Base-by-base conservation (phyloP, 2,888 invertebrate genomes). In the Zygothrica quintamaculata region DNA sequence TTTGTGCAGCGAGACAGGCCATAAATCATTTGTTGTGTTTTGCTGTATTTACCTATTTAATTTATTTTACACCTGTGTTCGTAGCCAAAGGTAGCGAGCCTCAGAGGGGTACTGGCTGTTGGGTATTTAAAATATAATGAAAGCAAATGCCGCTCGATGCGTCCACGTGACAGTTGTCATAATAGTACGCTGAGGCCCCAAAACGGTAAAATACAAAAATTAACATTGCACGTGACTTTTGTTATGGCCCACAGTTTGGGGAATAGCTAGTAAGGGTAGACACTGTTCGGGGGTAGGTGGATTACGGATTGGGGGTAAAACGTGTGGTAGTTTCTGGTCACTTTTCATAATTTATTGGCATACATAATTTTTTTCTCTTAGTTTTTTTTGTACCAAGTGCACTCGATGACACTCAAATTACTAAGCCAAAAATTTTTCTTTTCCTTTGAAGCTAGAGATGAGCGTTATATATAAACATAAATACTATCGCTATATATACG, bases 161-260 rank as follows among this genome's bases (percentile, higher is more conserved):
- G 52, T 65, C 66, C 75, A 75, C 71, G 71, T 71, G 66, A 70
- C 73, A 65, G 42, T 74, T 59, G 75, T 74, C 60, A 65, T 55
- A 70, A 70, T 47, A n/a, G n/a, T n/a, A 60, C 47, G 40, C 34
- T 48, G 29, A 29, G 52, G 26, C 40, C 42, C 36, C 31, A 34
- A n/a, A n/a, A 47, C 51, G 58, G 31, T 51, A 29, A 65, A 59
- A 25, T 40, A 37, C 34, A 37, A 43, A n/a, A 65, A 74, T 71
- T 68, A 51, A 74, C 70, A 37, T 58, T 71, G 62, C 74, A 74
- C 74, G 74, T 74, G 74, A 62, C 59, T 66, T 65, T 51, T 47
- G 53, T 59, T 61, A 59, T 65, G 53, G 39, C 40, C 58, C 65
- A 62, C 52, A 69, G 64, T 29, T 34, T 36, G 50, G 13, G 18